Base-by-base conservation (phyloP, 1,140 invertebrate species). In the Meloidogyne chitwoodi region DNA sequence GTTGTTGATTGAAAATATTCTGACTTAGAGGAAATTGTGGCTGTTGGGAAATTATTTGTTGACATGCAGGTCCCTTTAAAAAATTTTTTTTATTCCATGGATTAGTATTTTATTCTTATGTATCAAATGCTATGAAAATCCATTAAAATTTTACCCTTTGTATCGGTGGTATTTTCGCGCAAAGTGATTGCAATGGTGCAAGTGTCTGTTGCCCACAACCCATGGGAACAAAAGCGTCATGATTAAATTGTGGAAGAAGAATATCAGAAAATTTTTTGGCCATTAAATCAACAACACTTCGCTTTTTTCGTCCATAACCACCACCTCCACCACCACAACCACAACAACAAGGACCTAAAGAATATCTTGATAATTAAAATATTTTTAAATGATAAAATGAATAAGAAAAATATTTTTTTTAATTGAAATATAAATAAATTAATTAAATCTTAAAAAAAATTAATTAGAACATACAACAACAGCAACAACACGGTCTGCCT, bases 211-310 rank as follows among this genome's bases (percentile, higher is more conserved):
- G 56, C 3, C 56, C 70, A 31, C 70, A 65, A 29, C 70, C 48
- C 31, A 41, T 62, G 6, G 70, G 38, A 27, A 73, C 26, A 12
- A 73, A 63, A 24, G 70, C 22, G 29, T 73, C 70, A 16, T 73
- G 70, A 29, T 73, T 73, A 64, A 56, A 48, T 38, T 77, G 69
- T n/a, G 76, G 76, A 74, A 77, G 12, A 12, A 77, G 31, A n/a
- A 77, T 65, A 56, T 77, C 76, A 11, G 76, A 78, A 56, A 77
- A 66, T 34, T 77, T 77, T 29, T 75, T 72, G 56, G 75, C 68
- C 71, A 76, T 76, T 61, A 77, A 24, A 38, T 77, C 76, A 11
- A 77, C 66, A 67, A 77, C 71, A 27, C 44, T 67, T 16, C 76
- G 76, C 16, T 68, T 64, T 75, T 77, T 77, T 29, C 76, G 68